Percentiles rank a stretch among this genome's conserved stretches.
These are phyloP conservation scores for Protula sp. DNA, from an alignment of 2,888 invertebrate species.

Conservation along the genomic window DNA sequence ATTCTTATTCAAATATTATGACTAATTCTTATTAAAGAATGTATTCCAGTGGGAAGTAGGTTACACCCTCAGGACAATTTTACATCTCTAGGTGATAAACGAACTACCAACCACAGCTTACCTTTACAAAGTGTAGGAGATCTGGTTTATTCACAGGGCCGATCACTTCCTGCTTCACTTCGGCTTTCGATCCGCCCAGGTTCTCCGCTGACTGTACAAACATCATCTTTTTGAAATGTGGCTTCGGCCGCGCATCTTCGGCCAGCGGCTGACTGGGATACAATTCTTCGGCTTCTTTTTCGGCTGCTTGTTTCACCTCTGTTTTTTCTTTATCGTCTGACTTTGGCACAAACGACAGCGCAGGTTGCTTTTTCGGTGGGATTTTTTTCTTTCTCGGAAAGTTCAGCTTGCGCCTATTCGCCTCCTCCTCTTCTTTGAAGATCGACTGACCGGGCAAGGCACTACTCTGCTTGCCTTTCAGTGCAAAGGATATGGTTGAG, in stretches of 20 bases:
- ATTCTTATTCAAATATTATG: too few relatives aligned
- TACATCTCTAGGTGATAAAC: too few relatives aligned
- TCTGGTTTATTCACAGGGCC: too few relatives aligned
- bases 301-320: background rate
- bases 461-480: background rate
- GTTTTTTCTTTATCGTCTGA: too few relatives aligned
- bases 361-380: background rate
- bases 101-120: too few relatives aligned
- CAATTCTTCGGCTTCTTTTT: background rate
- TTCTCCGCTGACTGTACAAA: background rate
- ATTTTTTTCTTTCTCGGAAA: background rate
- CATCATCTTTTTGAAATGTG: background rate
- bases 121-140: too few relatives aligned
- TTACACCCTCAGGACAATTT: too few relatives aligned
- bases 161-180: background rate
- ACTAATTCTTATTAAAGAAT: too few relatives aligned
- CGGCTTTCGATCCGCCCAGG: background rate
- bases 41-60: too few relatives aligned
- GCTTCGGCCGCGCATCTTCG: background rate
- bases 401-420: background rate
- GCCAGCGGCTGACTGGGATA: background rate
- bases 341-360: too few relatives aligned
- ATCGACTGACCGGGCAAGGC: background rate
- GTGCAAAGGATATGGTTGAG: background rate
- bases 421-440: background rate